Evolutionary conservation across 2,113 vertebrate genomes (phyloP).

Genomic region (Mungos mungo): DNA sequence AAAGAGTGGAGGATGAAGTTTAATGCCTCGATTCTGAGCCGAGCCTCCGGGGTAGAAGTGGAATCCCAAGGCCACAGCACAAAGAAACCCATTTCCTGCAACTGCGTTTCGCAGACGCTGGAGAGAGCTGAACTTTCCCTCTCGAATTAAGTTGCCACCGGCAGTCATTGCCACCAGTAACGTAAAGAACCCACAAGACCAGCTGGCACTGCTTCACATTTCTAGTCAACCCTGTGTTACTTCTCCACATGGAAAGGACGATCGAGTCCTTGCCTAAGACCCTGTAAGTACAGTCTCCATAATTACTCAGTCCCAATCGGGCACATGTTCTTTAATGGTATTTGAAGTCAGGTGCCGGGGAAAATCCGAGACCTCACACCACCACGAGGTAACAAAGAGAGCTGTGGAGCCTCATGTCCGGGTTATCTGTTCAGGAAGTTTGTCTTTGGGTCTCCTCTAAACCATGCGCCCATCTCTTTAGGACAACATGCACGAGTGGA

Average conservation of each 20-base stretch:
- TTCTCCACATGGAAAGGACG: not conserved
- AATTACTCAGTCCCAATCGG: not conserved
- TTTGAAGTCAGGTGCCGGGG: not conserved
- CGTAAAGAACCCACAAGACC: not conserved
- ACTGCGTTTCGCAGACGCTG: too few species aligned
- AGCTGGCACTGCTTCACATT: not conserved
- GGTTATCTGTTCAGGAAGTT: not conserved
- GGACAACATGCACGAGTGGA: not conserved
- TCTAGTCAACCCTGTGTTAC: not conserved
- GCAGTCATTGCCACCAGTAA: not conserved
- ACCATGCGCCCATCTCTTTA: not conserved
- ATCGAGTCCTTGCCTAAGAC: not conserved
- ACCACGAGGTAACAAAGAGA: not conserved
- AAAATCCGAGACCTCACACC: not conserved
- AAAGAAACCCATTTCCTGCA: not conserved
- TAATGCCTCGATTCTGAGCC: not conserved
- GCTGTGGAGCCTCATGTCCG: not conserved
- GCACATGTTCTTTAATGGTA: not conserved
- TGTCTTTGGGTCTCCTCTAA: not conserved
- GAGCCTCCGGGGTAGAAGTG: not conserved
- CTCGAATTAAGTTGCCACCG: rapidly evolving
- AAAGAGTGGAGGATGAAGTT: not conserved
- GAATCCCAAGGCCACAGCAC: not conserved
- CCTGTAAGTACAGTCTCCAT: not conserved
- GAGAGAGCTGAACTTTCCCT: not conserved